Conservation (phyloP, 1,140 invertebrate species). For the Ceratina japonica region DNA sequence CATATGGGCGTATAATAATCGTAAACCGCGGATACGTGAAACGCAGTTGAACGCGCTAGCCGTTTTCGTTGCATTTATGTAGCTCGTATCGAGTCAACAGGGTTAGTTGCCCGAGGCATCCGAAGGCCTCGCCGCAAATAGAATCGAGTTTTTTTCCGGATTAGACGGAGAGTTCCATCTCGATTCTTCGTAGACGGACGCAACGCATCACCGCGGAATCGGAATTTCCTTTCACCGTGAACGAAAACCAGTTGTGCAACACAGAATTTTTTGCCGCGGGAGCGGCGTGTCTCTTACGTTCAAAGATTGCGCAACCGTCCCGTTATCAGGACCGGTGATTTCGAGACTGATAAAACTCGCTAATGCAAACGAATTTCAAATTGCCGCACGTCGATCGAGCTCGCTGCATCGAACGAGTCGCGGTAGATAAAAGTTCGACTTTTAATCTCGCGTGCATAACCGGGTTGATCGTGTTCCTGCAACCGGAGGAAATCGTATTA, state of each 20-base stretch:
- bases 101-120: slow-evolving; percentile 33
- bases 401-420: background rate
- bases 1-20: too few species aligned
- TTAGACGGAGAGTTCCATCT: slow-evolving; percentile 37
- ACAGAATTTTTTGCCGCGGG: slow-evolving; percentile 20
- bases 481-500: slow-evolving; percentile 9
- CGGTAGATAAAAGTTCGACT: background rate
- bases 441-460: background rate
- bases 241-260: slow-evolving; percentile 58
- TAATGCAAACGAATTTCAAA: background rate
- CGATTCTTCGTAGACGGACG: slow-evolving; percentile 46
- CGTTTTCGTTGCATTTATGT: slow-evolving; percentile 19
- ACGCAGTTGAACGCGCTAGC: background rate
- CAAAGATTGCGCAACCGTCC: slow-evolving; percentile 30
- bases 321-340: slow-evolving; percentile 36
- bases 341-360: slow-evolving; percentile 34
- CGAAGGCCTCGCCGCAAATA: slow-evolving; percentile 43
- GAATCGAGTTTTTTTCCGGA: slow-evolving; percentile 44
- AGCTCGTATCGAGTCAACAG: slow-evolving; percentile 27
- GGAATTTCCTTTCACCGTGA: slow-evolving; percentile 62
- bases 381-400: background rate
- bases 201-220: slow-evolving; percentile 56
- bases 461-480: slow-evolving; percentile 11
- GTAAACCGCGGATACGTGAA: background rate
- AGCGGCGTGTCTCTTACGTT: slow-evolving; percentile 8